Percentiles rank a stretch among this genome's conserved stretches.
Evolutionary conservation across 2,888 invertebrate species (phyloP).

Genomic region (Pemphredon lugubris): DNA sequence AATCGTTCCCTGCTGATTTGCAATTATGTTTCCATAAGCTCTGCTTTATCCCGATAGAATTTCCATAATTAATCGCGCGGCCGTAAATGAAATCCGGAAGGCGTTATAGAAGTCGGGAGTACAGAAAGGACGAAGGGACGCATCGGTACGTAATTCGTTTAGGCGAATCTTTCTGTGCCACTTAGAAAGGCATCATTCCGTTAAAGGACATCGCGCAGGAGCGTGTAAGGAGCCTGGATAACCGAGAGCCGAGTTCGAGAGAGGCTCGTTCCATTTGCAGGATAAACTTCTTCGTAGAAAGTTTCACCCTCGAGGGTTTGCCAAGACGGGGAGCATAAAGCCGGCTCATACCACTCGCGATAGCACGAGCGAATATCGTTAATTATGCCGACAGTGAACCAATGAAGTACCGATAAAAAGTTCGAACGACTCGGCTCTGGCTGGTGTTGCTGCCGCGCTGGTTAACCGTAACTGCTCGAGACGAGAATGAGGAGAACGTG

Average conservation of each 20-base stretch:
- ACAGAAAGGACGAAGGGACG: too few species aligned
- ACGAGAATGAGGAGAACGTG: conserved; percentile 30
- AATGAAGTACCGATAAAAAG: conserved; percentile 68
- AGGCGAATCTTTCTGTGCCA: background rate
- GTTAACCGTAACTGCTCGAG: conserved; percentile 37
- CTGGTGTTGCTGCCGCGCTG: conserved; percentile 34
- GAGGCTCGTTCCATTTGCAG: conserved; percentile 29
- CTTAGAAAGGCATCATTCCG: background rate
- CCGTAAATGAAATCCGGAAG: too few species aligned
- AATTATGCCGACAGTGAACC: conserved; percentile 60
- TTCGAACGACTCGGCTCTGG: conserved; percentile 52
- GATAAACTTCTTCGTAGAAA: conserved; percentile 45
- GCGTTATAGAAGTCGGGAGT: too few species aligned
- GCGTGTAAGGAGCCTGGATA: background rate
- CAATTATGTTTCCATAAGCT: too few species aligned
- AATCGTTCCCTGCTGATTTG: too few species aligned
- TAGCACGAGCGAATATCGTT: conserved; percentile 59
- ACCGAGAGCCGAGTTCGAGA: background rate
- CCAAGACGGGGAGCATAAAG: conserved; percentile 38
- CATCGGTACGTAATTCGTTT: conserved; percentile 15
- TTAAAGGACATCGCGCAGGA: conserved; percentile 4
- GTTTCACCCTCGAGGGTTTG: conserved; percentile 45
- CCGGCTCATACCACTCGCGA: conserved; percentile 32
- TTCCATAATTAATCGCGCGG: too few species aligned
- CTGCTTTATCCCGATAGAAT: too few species aligned